These are phyloP conservation scores for Dicerorhinus sumatrensis DNA, from an alignment of 2,113 vertebrate species.

Conservation along the genomic window DNA sequence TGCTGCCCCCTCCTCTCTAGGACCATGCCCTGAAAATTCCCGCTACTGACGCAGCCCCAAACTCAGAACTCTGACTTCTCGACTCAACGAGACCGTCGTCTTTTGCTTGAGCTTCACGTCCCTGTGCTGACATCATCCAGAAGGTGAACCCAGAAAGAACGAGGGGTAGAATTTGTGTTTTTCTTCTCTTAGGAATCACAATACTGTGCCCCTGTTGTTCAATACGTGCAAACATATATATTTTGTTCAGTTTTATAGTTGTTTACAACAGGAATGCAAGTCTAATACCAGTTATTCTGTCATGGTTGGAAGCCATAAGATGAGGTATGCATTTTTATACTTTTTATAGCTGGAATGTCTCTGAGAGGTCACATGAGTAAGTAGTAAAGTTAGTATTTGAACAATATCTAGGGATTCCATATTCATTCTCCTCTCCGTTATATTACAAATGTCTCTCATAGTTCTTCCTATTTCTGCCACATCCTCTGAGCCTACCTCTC, in stretches of 20 bases:
- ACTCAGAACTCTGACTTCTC: not conserved
- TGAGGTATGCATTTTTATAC: not conserved
- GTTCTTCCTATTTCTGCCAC: not conserved
- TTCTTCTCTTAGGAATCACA: not conserved
- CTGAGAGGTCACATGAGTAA: not conserved
- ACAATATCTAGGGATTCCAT: not conserved
- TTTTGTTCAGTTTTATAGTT: not conserved
- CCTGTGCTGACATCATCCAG: not conserved
- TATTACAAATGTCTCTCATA: not conserved
- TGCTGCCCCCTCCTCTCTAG: not conserved
- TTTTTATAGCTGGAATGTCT: not conserved
- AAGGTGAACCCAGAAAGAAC: not conserved
- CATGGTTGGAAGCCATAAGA: not conserved
- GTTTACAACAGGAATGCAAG: not conserved
- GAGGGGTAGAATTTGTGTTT: not conserved
- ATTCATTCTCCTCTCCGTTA: not conserved
- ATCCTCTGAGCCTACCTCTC: not conserved
- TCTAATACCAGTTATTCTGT: not conserved
- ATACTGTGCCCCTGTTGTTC: not conserved
- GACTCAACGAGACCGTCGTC: not conserved
- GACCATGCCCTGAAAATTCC: not conserved
- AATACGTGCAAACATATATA: not conserved
- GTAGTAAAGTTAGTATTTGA: not conserved
- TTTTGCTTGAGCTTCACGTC: not conserved
- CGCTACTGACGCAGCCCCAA: not conserved